phyloP scores from a whole-genome alignment of 1,140 invertebrate species.

The Propsilocerus akamusi region DNA sequence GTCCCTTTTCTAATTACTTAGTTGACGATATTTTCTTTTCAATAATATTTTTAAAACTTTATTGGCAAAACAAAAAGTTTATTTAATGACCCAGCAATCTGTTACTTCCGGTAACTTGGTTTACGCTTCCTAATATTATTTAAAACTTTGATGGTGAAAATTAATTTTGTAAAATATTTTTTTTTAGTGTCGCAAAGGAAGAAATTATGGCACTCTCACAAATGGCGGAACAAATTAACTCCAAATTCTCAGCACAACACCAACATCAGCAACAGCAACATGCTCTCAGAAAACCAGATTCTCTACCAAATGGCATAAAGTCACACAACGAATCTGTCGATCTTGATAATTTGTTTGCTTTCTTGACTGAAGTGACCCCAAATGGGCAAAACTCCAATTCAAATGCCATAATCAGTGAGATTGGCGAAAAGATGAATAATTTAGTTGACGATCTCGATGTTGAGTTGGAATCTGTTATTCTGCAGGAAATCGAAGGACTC shows the following conservation, averaged over 20 bases:
- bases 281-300: not conserved
- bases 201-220: slow-evolving; percentile 55
- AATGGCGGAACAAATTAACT: slow-evolving; percentile 57
- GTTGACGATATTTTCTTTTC: too few species aligned
- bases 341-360: slow-evolving; percentile 84
- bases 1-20: not conserved
- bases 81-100: too few species aligned
- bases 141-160: too few species aligned
- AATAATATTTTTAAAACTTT: too few species aligned
- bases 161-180: slow-evolving; percentile 8
- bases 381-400: slow-evolving; percentile 4
- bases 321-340: slow-evolving; percentile 50
- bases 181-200: slow-evolving; percentile 47
- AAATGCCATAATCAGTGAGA: slow-evolving; percentile 58
- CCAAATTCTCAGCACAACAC: slow-evolving; percentile 32
- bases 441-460: slow-evolving; percentile 60
- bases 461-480: slow-evolving; percentile 40
- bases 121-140: too few species aligned
- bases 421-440: slow-evolving; percentile 65
- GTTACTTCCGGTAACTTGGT: too few species aligned
- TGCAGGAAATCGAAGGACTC: slow-evolving; percentile 20
- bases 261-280: slow-evolving; percentile 13
- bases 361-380: slow-evolving; percentile 63
- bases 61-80: too few species aligned
- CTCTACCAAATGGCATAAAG: not conserved